phyloP scores from a whole-genome alignment of 2,797 vertebrate genomes.

The Erpetoichthys calabaricus region DNA sequence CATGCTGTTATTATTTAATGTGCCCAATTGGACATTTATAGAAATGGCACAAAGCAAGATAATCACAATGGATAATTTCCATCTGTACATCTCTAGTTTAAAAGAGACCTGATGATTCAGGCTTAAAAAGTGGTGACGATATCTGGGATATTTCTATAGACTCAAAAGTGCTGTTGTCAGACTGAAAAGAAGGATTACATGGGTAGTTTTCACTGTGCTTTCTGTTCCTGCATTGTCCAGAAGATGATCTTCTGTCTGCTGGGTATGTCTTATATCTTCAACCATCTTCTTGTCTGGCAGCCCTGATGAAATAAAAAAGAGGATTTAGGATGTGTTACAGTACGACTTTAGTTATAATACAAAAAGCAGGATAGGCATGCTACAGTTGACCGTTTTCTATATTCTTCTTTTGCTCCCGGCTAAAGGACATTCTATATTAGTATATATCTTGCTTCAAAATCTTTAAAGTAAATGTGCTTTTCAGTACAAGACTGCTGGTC shows the following conservation, averaged over 20 bases:
- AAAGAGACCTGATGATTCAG: conserved; percentile 28
- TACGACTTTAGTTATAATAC: too few relatives aligned
- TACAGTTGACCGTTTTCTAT: too few relatives aligned
- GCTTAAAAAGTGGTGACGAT: conserved; percentile 22
- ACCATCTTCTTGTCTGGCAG: conserved; percentile 50
- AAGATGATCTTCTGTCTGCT: conserved; percentile 33
- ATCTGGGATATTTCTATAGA: conserved; percentile 44
- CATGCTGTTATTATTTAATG: not conserved
- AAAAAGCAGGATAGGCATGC: too few relatives aligned
- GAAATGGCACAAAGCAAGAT: not conserved
- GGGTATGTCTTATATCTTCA: conserved; percentile 51
- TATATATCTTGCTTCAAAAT: too few relatives aligned
- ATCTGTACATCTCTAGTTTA: not conserved
- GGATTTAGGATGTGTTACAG: conserved; percentile 20
- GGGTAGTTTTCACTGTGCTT: conserved; percentile 18
- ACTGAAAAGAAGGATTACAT: conserved; percentile 32
- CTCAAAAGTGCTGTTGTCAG: conserved; percentile 32
- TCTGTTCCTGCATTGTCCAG: conserved; percentile 37
- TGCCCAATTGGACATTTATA: not conserved
- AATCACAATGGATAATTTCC: not conserved
- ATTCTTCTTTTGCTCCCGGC: too few relatives aligned
- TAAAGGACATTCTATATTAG: too few relatives aligned
- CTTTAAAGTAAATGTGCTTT: too few relatives aligned
- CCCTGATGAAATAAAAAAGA: conserved; percentile 47
- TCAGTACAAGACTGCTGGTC: too few relatives aligned